Evolutionary conservation across 2,113 vertebrate genomes (phyloP).

Genomic region (Lycaon pictus): DNA sequence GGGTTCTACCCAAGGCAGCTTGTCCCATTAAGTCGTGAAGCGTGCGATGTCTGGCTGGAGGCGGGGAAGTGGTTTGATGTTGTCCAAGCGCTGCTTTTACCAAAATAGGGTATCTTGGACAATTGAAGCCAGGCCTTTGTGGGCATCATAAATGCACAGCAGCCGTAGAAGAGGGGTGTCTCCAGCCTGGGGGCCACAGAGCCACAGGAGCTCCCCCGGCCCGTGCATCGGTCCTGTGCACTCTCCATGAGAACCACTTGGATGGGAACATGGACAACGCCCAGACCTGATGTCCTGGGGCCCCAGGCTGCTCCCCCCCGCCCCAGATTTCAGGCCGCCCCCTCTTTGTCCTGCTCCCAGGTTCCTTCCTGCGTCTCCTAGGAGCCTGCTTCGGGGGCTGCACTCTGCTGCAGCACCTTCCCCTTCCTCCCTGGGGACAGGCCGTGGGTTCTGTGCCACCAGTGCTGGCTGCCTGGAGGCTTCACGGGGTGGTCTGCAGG

Average conservation of each 20-base stretch:
- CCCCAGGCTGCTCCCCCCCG: background rate
- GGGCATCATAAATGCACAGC: background rate
- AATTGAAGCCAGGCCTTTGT: background rate
- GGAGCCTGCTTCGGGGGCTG: background rate
- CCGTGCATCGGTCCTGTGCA: background rate
- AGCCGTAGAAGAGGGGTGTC: fast-evolving
- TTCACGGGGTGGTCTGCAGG: background rate
- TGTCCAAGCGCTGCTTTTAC: background rate
- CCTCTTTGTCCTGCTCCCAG: background rate
- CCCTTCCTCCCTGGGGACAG: background rate
- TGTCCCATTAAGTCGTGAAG: background rate
- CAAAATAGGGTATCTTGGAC: background rate
- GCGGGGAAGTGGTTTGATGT: background rate
- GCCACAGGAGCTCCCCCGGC: background rate
- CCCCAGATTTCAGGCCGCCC: background rate
- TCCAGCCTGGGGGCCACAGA: fast-evolving
- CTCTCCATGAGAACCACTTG: fast-evolving
- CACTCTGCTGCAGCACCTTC: background rate
- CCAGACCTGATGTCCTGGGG: background rate
- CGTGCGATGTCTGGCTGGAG: background rate
- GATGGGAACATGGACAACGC: background rate
- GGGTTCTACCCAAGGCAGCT: background rate
- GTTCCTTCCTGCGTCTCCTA: fast-evolving
- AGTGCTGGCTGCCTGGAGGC: background rate
- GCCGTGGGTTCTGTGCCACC: background rate